Evolutionary conservation across 2,888 invertebrate species (phyloP), one percentile per base, ranked within the genome.

Genomic region (Leptinotarsa peninsularis): DNA sequence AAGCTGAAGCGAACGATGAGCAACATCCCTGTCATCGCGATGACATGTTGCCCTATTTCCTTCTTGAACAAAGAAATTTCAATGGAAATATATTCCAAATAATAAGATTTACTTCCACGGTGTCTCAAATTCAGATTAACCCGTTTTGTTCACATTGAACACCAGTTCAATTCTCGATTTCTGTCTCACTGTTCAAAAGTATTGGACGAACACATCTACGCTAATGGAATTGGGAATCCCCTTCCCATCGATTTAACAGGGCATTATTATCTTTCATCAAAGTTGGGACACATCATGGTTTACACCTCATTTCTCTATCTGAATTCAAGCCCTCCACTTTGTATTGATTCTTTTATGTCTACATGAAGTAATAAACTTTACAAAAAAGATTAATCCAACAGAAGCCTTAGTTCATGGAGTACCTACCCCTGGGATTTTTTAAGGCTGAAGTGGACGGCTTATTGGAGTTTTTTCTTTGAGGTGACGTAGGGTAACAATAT

Each of bases 301-400:
- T 84, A 85, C 86, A 84, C 84, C 83, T 84, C 84, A 85, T 85
- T 86, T 85, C 84, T 81, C 82, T 84, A 85, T 84, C 84, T 76
- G 74, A 76, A 77, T 81, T 75, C 71, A 54, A 43, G 67, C 69
- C 76, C 70, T 67, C 67, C 66, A 63, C 56, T 69, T 67, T 67
- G 73, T 76, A 76, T 73, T 43, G 73, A 82, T 82, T 81, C 82
- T 80, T 79, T 82, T 81, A 80, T 79, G 73, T 70, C 60, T 73
- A 67, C 69, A 74, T 67, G 66, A 66, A 71, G 76, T 80, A 80
- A 77, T 78, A 76, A 72, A 79, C 67, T 77, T 76, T 75, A 71
- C 52, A 68, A 67, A 79, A 74, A 72, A 68, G 76, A 76, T 79
- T 77, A 78, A 72, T 75, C 73, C 72, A 75, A 75, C 73, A 67